Evolutionary conservation across 1,140 invertebrate genomes (phyloP).

Genomic region (Drosophila mayri): DNA sequence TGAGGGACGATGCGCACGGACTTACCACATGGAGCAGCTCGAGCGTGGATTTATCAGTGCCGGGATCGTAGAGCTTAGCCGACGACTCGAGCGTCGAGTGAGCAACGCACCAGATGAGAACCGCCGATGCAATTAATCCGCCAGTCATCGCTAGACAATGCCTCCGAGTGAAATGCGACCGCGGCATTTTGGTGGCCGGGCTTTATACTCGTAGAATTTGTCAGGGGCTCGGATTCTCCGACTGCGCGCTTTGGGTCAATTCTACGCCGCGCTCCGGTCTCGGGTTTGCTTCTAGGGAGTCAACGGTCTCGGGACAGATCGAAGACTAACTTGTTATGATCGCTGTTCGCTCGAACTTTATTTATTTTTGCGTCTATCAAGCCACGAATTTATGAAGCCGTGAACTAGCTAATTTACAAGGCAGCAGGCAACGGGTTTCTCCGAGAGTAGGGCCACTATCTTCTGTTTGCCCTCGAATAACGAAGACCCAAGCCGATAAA

Average conservation of each 20-base stretch:
- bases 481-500: constrained; percentile 2
- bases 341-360: constrained; percentile 25
- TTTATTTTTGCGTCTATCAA: constrained; percentile 25
- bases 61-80: constrained; percentile 63
- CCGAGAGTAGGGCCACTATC: constrained; percentile 26
- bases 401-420: constrained; percentile 33
- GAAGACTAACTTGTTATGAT: constrained; percentile 43
- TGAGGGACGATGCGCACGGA: constrained; percentile 10
- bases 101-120: constrained; percentile 73
- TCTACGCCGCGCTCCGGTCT: constrained; percentile 25
- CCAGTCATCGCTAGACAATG: constrained; percentile 81
- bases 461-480: constrained; percentile 11
- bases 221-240: constrained; percentile 39
- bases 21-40: constrained; percentile 83
- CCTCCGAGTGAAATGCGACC: constrained; percentile 78
- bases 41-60: constrained; percentile 75
- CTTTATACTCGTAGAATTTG: constrained; percentile 62
- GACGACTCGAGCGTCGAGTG: constrained; percentile 64
- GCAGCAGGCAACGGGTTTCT: constrained; percentile 23
- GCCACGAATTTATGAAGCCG: constrained; percentile 41
- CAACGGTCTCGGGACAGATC: constrained; percentile 36
- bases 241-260: constrained; percentile 12
- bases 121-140: constrained; percentile 69
- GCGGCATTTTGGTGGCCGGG: constrained; percentile 70
- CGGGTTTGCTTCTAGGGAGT: constrained; percentile 8